Evolutionary conservation across 2,888 invertebrate genomes (phyloP).

Genomic region (Synergus gifuensis): DNA sequence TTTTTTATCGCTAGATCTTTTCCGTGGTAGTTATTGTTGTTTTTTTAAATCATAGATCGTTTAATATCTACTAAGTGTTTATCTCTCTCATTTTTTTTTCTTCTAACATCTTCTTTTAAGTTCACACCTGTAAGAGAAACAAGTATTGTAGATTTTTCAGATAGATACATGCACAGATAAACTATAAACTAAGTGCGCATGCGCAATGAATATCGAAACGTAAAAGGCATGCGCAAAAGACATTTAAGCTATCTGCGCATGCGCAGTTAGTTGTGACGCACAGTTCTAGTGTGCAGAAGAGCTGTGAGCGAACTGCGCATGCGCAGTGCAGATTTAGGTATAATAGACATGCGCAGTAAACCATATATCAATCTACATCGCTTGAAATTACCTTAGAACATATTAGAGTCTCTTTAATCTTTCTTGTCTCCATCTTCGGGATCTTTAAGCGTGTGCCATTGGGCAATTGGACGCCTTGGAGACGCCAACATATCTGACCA

Average conservation of each 20-base stretch:
- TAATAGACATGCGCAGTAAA: background rate
- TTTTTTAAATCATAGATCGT: slow-evolving; percentile 60
- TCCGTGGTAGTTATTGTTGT: slow-evolving; percentile 70
- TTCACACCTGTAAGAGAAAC: slow-evolving; percentile 45
- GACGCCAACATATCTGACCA: slow-evolving; percentile 99
- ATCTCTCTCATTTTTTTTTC: slow-evolving; percentile 48
- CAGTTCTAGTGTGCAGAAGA: background rate
- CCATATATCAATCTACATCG: background rate
- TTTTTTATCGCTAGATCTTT: slow-evolving; percentile 71
- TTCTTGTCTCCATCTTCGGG: slow-evolving; percentile 96
- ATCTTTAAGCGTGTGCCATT: slow-evolving; percentile 99
- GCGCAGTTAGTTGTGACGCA: background rate
- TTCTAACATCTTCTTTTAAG: slow-evolving; percentile 42
- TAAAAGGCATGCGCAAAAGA: background rate
- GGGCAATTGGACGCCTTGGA: slow-evolving; percentile 98
- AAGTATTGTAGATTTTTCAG: slow-evolving; percentile 4
- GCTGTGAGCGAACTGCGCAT: background rate
- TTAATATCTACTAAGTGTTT: slow-evolving; percentile 64
- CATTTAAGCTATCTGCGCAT: background rate
- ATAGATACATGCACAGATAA: slow-evolving; percentile 23
- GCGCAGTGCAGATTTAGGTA: background rate
- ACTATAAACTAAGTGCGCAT: background rate
- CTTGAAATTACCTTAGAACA: slow-evolving; percentile 12
- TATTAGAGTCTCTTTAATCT: slow-evolving; percentile 80
- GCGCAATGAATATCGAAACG: background rate